Evolutionary conservation across 2,113 vertebrate species (phyloP).

Genomic region (Turdus rufiventris): DNA sequence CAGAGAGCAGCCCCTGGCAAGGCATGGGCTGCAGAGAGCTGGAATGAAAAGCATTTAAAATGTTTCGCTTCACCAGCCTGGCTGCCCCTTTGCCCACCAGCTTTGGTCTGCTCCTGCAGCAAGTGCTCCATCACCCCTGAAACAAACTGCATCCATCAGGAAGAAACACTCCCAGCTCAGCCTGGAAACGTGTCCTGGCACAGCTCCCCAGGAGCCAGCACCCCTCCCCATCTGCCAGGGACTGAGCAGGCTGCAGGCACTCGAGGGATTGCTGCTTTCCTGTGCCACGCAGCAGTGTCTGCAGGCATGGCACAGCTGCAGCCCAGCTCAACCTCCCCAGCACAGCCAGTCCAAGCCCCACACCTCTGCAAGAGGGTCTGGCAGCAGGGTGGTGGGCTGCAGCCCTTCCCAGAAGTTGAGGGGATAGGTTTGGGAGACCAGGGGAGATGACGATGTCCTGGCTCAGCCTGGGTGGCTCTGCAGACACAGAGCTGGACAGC

Average conservation of each 20-base stretch:
- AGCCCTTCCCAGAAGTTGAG: background rate
- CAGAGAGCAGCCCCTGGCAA: background rate
- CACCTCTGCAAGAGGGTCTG: background rate
- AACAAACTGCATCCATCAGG: background rate
- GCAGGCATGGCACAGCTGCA: background rate
- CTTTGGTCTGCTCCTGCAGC: background rate
- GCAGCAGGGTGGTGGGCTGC: background rate
- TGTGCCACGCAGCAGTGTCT: background rate
- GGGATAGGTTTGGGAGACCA: background rate
- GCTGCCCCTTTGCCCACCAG: background rate
- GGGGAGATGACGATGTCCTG: background rate
- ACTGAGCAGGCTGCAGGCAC: background rate
- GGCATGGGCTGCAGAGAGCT: background rate
- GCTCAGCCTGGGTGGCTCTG: background rate
- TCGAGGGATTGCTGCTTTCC: background rate
- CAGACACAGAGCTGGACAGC: background rate
- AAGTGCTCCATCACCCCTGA: background rate
- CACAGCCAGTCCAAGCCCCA: background rate
- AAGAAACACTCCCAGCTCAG: background rate
- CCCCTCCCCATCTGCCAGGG: background rate
- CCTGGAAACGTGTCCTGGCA: background rate
- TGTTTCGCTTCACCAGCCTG: background rate
- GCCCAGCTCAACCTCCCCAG: background rate
- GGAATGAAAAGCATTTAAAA: constrained; percentile 14
- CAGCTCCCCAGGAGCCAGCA: background rate